phyloP scores from a whole-genome alignment of 1,140 invertebrate genomes.

The Platyura marginata region DNA sequence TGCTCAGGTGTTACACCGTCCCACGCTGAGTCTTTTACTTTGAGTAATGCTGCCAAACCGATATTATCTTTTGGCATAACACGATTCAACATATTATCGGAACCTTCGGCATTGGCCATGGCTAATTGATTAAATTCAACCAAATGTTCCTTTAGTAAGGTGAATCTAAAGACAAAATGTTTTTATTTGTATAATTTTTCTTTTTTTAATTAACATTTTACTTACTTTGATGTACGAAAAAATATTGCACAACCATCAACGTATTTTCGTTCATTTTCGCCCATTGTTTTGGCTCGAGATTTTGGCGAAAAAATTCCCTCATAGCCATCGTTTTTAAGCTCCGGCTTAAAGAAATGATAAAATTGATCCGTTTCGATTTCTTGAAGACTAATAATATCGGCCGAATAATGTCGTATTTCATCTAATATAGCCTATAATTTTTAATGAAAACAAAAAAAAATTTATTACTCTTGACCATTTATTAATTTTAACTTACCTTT shows the following conservation, averaged over 20 bases:
- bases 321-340: slow-evolving; percentile 84
- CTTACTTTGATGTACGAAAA: slow-evolving; percentile 84
- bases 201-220: too few species aligned
- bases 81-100: slow-evolving; percentile 95
- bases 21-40: slow-evolving; percentile 87
- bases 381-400: slow-evolving; percentile 95
- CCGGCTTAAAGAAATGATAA: slow-evolving; percentile 89
- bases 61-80: slow-evolving; percentile 99
- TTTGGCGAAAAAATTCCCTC: slow-evolving; percentile 98
- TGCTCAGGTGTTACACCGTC: slow-evolving; percentile 62
- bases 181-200: neutral
- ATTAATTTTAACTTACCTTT: slow-evolving; percentile 33
- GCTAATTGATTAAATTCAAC: slow-evolving; percentile 97
- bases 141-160: slow-evolving; percentile 83
- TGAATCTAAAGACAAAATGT: slow-evolving; percentile 67
- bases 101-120: slow-evolving; percentile 95
- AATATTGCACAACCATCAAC: slow-evolving; percentile 99
- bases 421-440: slow-evolving; percentile 56
- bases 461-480: neutral
- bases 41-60: slow-evolving; percentile 81
- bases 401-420: slow-evolving; percentile 90
- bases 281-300: slow-evolving; percentile 96
- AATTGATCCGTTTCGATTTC: slow-evolving; percentile 99
- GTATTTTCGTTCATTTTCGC: slow-evolving; percentile 86
- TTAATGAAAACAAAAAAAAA: neutral